A percentile compares a stretch with the other conserved stretches of the same genome.
Conservation (phyloP, 2,888 invertebrate species). For the Meiosimyza platycephala region DNA sequence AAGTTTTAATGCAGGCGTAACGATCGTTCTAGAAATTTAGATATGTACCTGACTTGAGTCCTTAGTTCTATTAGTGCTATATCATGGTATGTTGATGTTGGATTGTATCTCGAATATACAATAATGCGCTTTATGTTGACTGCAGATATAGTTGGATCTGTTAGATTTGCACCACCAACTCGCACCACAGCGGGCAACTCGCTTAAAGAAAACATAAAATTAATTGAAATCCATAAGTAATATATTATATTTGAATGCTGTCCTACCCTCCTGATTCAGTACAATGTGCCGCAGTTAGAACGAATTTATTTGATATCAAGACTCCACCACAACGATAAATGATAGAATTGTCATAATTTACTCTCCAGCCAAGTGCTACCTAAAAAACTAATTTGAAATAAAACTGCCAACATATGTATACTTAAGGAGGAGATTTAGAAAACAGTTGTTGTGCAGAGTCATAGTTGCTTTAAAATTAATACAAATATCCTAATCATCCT, state of each 20-base stretch:
- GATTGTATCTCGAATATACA: constrained; percentile 42
- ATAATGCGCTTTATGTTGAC: constrained; percentile 43
- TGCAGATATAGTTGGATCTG: constrained; percentile 30
- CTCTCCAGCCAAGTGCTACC: constrained; percentile 47
- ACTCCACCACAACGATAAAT: constrained; percentile 48
- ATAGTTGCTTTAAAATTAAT: too few relatives aligned
- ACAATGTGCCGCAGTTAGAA: constrained; percentile 52
- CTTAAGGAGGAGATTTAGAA: too few relatives aligned
- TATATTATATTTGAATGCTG: not conserved
- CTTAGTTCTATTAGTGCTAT: constrained; percentile 48
- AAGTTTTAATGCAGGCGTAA: not conserved
- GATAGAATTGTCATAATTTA: constrained; percentile 36
- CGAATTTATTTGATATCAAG: constrained; percentile 45
- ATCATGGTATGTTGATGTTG: constrained; percentile 43
- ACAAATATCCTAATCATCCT: too few relatives aligned
- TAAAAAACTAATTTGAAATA: constrained; percentile 4
- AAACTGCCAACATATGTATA: too few relatives aligned
- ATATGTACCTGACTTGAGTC: constrained; percentile 37
- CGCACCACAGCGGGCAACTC: constrained; percentile 42
- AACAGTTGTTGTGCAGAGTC: too few relatives aligned
- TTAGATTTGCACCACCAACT: constrained; percentile 45
- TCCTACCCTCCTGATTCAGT: constrained; percentile 46
- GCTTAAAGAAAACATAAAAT: constrained; percentile 28
- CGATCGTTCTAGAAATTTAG: not conserved
- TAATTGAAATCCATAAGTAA: not conserved